These are phyloP conservation scores for Trichogramma evanescens DNA, from an alignment of 2,888 invertebrate genomes.

Conservation along the genomic window DNA sequence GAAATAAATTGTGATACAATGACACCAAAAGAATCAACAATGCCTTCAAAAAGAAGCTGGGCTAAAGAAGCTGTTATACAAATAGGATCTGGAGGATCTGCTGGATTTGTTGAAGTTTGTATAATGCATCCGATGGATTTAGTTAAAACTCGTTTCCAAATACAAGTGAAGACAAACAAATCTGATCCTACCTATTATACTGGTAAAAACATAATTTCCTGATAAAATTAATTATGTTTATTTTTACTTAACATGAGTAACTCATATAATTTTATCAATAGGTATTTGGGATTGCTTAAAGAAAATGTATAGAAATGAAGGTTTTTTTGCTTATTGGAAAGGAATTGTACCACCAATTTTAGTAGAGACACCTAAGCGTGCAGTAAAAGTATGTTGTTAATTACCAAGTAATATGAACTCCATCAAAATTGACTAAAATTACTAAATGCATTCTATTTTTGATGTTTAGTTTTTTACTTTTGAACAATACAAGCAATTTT, in stretches of 20 bases:
- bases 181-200: constrained; percentile 44
- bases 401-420: background rate
- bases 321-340: constrained; percentile 81
- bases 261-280: constrained; percentile 46
- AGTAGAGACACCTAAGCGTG: constrained; percentile 91
- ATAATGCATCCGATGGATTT: constrained; percentile 95
- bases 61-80: constrained; percentile 71
- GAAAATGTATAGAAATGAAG: constrained; percentile 84
- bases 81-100: constrained; percentile 82
- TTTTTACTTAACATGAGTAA: background rate
- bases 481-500: constrained; percentile 84
- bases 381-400: constrained; percentile 62
- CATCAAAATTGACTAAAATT: background rate
- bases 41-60: constrained; percentile 8
- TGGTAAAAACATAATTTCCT: constrained; percentile 17
- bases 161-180: constrained; percentile 53
- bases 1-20: background rate
- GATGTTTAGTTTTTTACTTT: constrained; percentile 74
- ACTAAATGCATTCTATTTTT: constrained; percentile 12
- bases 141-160: constrained; percentile 82
- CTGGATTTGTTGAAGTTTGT: constrained; percentile 87
- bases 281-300: constrained; percentile 81
- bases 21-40: background rate
- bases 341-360: constrained; percentile 88
- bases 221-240: constrained; percentile 1